Evolutionary conservation across 2,888 invertebrate species (phyloP), one percentile per base, ranked within the genome.

Genomic region (Ischnura elegans): DNA sequence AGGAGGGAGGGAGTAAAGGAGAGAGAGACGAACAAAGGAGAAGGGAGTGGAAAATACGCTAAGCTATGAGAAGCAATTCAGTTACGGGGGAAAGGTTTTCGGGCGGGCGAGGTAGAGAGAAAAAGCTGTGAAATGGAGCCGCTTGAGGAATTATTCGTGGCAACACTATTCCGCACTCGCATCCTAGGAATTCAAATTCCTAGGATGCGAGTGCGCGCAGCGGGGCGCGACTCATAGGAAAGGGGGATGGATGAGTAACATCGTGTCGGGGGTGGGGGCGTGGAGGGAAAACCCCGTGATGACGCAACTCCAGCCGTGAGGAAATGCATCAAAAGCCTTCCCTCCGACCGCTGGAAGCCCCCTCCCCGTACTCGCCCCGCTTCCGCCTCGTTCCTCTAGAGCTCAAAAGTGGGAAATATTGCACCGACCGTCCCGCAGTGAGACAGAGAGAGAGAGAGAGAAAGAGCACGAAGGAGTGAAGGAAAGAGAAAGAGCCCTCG

Each of bases 321-420:
- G 76, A 76, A 76, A 76, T 76, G 76, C 76, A 76, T 76, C 76
- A 76, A 76, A 76, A 36, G 76, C 76, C 61, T 61, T 25, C 36
- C 29, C 36, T 76, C 36, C 76, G 36, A 36, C 29, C 76, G 76
- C 36, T 2, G 36, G 76, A 13, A 36, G 76, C 29, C 36, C 16
- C 6, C 29, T 76, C 76, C 76, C 10, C 36, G 5, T 51, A 13
- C 51, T 6, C 2, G 1, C 51, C 51, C 51, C 51, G 76, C 76
- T 36, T 76, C 29, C 76, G 76, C 13, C 36, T 29, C 76, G 36
- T 36, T 36, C 76, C 76, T 76, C 76, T 29, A 10, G 76, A 21
- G 76, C 76, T 21, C 36, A 76, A 36, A 76, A 76, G 76, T 76
- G 76, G 76, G 36, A 76, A 76, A 76, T 76, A 76, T 76, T 76